phyloP scores from a whole-genome alignment of 2,113 vertebrate species.

The Rana temporaria region DNA sequence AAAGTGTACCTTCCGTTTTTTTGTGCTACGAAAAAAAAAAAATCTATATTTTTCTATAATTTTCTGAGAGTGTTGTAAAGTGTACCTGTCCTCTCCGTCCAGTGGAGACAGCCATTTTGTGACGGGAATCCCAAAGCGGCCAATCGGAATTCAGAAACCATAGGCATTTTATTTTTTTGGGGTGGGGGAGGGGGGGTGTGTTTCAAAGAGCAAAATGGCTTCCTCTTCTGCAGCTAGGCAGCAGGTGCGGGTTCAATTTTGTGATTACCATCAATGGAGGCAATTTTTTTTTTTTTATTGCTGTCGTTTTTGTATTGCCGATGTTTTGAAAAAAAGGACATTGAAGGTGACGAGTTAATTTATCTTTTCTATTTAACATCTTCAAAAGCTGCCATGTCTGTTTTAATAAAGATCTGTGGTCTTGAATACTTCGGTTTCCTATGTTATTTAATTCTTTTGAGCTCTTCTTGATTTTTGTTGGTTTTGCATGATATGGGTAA shows the following conservation, averaged over 20 bases:
- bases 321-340: background rate
- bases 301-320: background rate
- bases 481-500: too few relatives aligned
- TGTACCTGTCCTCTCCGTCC: too few relatives aligned
- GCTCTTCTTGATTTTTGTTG: too few relatives aligned
- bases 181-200: too few relatives aligned
- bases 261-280: background rate
- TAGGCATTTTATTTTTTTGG: too few relatives aligned
- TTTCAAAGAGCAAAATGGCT: background rate
- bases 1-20: constrained; percentile 34
- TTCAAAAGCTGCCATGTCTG: background rate
- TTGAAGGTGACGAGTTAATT: background rate
- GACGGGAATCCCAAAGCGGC: too few relatives aligned
- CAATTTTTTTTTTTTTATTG: background rate
- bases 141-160: too few relatives aligned
- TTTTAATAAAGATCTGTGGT: background rate
- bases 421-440: too few relatives aligned
- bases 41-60: constrained; percentile 23
- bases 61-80: constrained; percentile 11
- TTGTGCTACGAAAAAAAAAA: background rate
- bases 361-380: background rate
- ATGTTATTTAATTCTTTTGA: too few relatives aligned
- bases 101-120: too few relatives aligned
- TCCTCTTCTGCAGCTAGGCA: background rate
- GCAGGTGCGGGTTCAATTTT: background rate